Conservation (phyloP, 2,797 vertebrate species). For the Anguilla marmorata region DNA sequence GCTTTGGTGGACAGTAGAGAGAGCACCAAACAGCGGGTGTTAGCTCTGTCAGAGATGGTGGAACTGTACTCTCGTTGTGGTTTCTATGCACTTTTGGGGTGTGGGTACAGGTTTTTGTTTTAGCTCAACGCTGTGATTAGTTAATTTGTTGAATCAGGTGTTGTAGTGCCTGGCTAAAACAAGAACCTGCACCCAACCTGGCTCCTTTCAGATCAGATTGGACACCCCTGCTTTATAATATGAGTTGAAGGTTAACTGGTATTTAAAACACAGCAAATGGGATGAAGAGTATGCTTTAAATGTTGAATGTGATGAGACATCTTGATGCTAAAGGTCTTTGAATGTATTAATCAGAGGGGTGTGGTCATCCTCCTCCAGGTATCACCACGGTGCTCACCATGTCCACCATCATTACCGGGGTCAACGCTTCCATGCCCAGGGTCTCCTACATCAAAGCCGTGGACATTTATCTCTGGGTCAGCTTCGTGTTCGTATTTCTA, state of each 20-base stretch:
- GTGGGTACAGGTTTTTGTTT: not conserved
- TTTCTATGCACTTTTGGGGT: not conserved
- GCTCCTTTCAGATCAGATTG: no score
- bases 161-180: no score
- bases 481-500: conserved; percentile 91
- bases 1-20: not conserved
- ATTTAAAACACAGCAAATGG: not conserved
- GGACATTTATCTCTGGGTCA: conserved; percentile 93
- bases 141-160: no score
- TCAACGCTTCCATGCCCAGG: conserved; percentile 93
- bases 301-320: not conserved
- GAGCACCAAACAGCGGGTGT: not conserved
- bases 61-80: not conserved
- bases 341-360: not conserved
- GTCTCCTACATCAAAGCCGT: conserved; percentile 94
- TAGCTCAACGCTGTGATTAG: no score
- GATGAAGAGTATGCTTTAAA: not conserved
- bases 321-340: not conserved
- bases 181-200: no score
- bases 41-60: not conserved
- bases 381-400: conserved; percentile 92
- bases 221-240: no score
- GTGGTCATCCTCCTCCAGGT: conserved; percentile 49
- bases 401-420: conserved; percentile 93
- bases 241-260: not conserved